These are phyloP conservation scores for Heteractis magnifica DNA, from an alignment of 92 coral and sea anemone genomes.

Conservation along the genomic window DNA sequence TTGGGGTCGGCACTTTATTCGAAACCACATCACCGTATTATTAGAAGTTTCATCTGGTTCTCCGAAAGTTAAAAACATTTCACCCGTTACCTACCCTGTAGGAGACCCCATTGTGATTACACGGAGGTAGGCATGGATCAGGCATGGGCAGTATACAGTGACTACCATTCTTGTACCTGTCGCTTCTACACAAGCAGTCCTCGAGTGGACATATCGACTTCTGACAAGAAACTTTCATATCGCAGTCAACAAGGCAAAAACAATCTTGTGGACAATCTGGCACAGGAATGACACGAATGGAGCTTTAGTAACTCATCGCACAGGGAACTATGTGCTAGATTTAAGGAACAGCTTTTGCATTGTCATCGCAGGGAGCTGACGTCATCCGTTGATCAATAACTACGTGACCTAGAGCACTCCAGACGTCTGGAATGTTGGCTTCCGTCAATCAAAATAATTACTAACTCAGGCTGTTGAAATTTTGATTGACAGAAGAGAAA, in stretches of 20 bases:
- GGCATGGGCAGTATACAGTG: slow-evolving; percentile 73
- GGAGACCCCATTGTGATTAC: slow-evolving; percentile 49
- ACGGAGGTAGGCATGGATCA: slow-evolving; percentile 55
- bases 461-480: no score
- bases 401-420: no score
- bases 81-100: slow-evolving; percentile 14
- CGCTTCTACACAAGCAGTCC: slow-evolving; percentile 48
- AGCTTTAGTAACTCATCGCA: background rate
- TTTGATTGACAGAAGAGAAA: no score
- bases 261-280: slow-evolving; percentile 49
- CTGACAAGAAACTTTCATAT: slow-evolving; percentile 40
- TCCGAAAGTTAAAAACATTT: background rate
- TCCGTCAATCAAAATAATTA: no score
- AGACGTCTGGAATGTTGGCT: no score
- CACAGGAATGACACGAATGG: background rate
- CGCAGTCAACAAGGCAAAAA: slow-evolving; percentile 48
- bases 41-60: no score
- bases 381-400: no score
- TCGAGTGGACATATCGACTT: slow-evolving; percentile 47
- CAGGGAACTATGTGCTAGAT: no score
- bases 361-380: no score
- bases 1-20: no score
- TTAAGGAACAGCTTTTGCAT: no score
- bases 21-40: no score
- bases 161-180: slow-evolving; percentile 33